Evolutionary conservation across 2,888 invertebrate species (phyloP), one percentile per base, ranked within the genome.

Genomic region (Tuta absoluta): DNA sequence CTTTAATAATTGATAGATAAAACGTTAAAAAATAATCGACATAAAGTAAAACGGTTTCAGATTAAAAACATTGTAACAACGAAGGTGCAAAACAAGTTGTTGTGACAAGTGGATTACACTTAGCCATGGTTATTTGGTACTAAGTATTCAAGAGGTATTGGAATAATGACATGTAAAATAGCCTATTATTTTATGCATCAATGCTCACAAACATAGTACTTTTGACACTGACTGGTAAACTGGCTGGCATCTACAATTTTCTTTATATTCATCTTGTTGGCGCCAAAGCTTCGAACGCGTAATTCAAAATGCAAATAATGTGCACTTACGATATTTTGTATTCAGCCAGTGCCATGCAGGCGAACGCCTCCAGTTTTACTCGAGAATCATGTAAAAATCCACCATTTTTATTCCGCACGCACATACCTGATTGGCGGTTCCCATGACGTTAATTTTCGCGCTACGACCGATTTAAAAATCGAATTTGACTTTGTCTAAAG

Each of bases 221-320:
- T 21, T 38, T 59, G 61, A 61, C 61, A n/a, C 21, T 48, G 33
- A 10, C 33, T 33, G 33, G 33, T 1, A 33, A 33, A 1, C 5
- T 28, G 28, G 28, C 33, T 33, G 45, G 45, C 38, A 24, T 19
- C 45, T 17, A 60, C 64, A 45, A 60, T 56, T 56, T 60, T 65
- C 33, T 57, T 58, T 56, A 63, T 57, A 59, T 63, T 65, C 57
- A 61, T 65, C 60, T 19, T 65, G 67, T 71, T 73, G 78, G 79
- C 79, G 78, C 81, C 81, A 74, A 62, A 74, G 78, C 80, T 81
- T 69, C 80, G 80, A 81, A 82, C 88, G 85, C 84, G 88, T 87
- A 90, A 91, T 90, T 89, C 90, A 85, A 89, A 89, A 90, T 91
- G 90, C 87, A 88, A 91, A 91, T 91, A 85, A 79, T 84, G 77